Percentiles rank a stretch among this genome's conserved stretches.
Evolutionary conservation across 1,140 invertebrate genomes (phyloP).

Genomic region (Lepidurus couesii): DNA sequence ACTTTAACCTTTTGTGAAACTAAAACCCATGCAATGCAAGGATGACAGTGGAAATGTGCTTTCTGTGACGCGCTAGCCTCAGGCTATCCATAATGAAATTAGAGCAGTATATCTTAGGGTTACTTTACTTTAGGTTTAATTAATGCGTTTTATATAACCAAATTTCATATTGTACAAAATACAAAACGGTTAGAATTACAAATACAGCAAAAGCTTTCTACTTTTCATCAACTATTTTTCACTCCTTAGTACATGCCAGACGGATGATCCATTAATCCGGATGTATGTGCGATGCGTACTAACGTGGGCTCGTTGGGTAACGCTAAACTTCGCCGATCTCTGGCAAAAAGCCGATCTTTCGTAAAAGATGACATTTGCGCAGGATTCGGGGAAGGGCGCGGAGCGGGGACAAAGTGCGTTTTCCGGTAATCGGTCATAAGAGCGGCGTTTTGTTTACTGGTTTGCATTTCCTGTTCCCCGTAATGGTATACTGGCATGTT

Average conservation of each 20-base stretch:
- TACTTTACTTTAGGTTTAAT: no score
- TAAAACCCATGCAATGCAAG: no score
- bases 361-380: slow-evolving; percentile 30
- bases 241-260: slow-evolving; percentile 31
- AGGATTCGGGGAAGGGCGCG: slow-evolving; percentile 26
- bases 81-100: no score
- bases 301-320: slow-evolving; percentile 23
- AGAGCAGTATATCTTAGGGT: no score
- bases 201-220: not conserved
- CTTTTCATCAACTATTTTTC: not conserved
- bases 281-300: slow-evolving; percentile 1
- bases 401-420: slow-evolving; percentile 14
- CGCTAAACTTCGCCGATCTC: not conserved
- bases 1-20: no score
- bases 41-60: no score
- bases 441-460: not conserved
- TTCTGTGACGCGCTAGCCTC: no score
- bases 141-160: not conserved
- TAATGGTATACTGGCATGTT: slow-evolving; percentile 4
- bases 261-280: slow-evolving; percentile 32
- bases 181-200: not conserved
- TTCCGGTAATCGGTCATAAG: slow-evolving; percentile 34
- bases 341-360: slow-evolving; percentile 26
- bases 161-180: not conserved
- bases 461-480: slow-evolving; percentile 22